Percentiles rank a stretch among this genome's conserved stretches.
Conservation (phyloP, 2,888 invertebrate species). For the Peribatodes rhomboidaria region DNA sequence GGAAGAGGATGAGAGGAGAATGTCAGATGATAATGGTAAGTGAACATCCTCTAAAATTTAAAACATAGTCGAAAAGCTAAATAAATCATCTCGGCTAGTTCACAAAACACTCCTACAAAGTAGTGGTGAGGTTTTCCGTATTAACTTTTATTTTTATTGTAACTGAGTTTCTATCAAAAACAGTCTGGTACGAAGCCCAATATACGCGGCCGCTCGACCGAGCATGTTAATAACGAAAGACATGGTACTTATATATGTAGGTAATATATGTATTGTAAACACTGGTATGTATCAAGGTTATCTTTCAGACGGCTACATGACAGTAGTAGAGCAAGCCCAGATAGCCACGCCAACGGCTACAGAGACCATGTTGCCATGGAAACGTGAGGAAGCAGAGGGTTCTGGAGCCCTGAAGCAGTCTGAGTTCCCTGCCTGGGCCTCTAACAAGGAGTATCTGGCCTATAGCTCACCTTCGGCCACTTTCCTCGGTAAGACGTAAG, state of each 20-base stretch:
- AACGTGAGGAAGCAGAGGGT: constrained; percentile 92
- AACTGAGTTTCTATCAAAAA: too few species aligned
- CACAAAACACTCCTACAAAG: too few species aligned
- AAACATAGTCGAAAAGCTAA: too few species aligned
- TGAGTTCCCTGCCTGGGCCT: constrained; percentile 98
- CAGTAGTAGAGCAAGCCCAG: constrained; percentile 89
- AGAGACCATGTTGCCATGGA: constrained; percentile 97
- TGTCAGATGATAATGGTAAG: constrained; percentile 81
- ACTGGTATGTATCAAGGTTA: constrained; percentile 5
- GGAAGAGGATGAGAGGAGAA: constrained; percentile 82
- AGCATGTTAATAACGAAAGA: too few species aligned
- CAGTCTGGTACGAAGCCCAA: too few species aligned
- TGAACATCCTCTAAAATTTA: neutral
- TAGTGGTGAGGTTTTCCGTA: neutral
- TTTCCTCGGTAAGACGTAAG: constrained; percentile 96
- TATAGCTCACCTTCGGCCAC: constrained; percentile 97
- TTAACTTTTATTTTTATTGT: constrained; percentile 13
- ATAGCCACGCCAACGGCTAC: constrained; percentile 95
- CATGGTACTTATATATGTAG: too few species aligned
- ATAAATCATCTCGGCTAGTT: too few species aligned
- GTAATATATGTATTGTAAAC: too few species aligned
- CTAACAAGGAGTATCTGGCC: constrained; percentile 96
- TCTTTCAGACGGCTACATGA: constrained; percentile 74
- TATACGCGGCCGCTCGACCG: too few species aligned
- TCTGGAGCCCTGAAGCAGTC: constrained; percentile 91